Conservation (phyloP, 2,797 vertebrate species). For the Poecilia velifera region DNA sequence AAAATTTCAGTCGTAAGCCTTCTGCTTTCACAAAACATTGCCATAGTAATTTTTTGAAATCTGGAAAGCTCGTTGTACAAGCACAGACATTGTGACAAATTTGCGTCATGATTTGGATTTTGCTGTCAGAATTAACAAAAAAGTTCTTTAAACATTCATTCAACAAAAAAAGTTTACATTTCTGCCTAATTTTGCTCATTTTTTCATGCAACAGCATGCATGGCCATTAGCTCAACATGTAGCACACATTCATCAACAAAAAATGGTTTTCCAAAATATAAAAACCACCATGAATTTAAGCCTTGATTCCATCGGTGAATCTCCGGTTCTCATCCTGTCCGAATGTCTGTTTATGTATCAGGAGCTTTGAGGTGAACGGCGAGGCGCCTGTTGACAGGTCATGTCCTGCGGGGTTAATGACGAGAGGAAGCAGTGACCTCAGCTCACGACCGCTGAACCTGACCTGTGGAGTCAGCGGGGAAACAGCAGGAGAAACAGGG, state of each 20-base stretch:
- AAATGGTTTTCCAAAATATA: not conserved
- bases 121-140: not conserved
- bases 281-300: not conserved
- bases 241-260: not conserved
- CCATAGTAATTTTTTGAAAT: not conserved
- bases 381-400: constrained; percentile 62
- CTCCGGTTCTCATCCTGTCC: constrained; percentile 17
- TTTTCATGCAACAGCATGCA: not conserved
- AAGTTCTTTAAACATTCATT: not conserved
- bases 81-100: not conserved
- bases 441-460: constrained; percentile 68
- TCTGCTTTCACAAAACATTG: not conserved
- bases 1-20: not conserved
- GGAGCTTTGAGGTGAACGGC: constrained; percentile 56
- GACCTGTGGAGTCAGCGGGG: constrained; percentile 57
- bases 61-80: not conserved
- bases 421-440: constrained; percentile 57
- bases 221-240: not conserved
- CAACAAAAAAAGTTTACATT: too few relatives aligned
- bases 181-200: too few relatives aligned
- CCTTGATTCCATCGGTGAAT: constrained; percentile 24
- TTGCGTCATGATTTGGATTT: not conserved
- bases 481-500: constrained; percentile 31
- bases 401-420: constrained; percentile 61
- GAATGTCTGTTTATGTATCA: constrained; percentile 39